Evolutionary conservation across 1,140 invertebrate genomes (phyloP).

Genomic region (Atopsyche davidsoni): DNA sequence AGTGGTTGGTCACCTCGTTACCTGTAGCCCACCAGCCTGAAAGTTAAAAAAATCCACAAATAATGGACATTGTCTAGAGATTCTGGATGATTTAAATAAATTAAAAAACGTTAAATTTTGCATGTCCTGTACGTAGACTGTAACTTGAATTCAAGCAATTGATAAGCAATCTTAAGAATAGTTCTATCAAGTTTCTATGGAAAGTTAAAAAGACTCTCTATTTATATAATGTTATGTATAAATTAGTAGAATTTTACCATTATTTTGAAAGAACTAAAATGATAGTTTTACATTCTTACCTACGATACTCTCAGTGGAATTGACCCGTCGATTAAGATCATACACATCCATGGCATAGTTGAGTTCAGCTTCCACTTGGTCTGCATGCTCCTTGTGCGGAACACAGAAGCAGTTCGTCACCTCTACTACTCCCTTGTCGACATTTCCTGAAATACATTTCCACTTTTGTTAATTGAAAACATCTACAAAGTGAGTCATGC

Average conservation of each 20-base stretch:
- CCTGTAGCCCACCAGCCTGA: constrained; percentile 95
- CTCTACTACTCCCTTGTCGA: constrained; percentile 88
- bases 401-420: constrained; percentile 97
- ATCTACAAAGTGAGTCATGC: too few species aligned
- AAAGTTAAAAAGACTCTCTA: not conserved
- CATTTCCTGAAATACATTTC: constrained; percentile 67
- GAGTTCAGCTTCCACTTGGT: constrained; percentile 91
- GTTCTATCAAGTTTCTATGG: not conserved
- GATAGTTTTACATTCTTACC: constrained; percentile 36
- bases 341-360: constrained; percentile 94
- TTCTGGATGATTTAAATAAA: too few species aligned
- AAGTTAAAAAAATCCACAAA: constrained; percentile 13
- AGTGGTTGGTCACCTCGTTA: constrained; percentile 92
- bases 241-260: not conserved
- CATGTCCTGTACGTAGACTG: too few species aligned
- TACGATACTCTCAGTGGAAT: constrained; percentile 85
- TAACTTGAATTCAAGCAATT: not conserved
- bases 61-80: too few species aligned
- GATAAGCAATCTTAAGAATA: not conserved
- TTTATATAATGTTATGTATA: not conserved
- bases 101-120: too few species aligned
- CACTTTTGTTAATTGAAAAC: too few species aligned
- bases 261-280: not conserved
- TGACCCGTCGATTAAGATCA: constrained; percentile 88
- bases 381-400: constrained; percentile 93